Conservation (phyloP, 2,113 vertebrate genomes). For the Istiophorus platypterus region DNA sequence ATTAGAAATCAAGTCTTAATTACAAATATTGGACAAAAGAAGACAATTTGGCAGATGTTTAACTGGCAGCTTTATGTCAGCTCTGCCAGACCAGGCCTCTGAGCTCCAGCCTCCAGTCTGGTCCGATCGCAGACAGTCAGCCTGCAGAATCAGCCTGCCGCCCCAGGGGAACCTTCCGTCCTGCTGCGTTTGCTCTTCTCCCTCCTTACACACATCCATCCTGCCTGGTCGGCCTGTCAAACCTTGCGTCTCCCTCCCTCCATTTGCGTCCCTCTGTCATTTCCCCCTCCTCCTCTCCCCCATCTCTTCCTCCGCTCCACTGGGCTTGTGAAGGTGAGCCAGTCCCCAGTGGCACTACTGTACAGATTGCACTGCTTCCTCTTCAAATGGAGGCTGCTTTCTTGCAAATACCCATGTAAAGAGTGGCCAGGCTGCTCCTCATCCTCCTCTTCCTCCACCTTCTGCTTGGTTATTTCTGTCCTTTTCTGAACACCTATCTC, state of each 20-base stretch:
- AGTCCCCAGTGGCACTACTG: constrained; percentile 70
- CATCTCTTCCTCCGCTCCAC: constrained; percentile 70
- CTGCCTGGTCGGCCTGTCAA: constrained; percentile 69
- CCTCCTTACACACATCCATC: constrained; percentile 73
- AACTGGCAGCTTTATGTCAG: constrained; percentile 48
- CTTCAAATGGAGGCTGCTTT: constrained; percentile 64
- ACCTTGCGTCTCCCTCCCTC: constrained; percentile 29
- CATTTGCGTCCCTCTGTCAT: not conserved
- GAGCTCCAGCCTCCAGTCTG: constrained; percentile 55
- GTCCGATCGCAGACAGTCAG: constrained; percentile 56
- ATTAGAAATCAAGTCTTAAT: constrained; percentile 51
- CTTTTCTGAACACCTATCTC: not conserved
- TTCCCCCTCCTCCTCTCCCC: not conserved
- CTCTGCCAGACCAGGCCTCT: constrained; percentile 51
- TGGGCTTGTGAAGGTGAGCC: constrained; percentile 80
- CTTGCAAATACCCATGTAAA: constrained; percentile 55
- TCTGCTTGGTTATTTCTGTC: constrained; percentile 45
- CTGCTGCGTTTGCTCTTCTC: constrained; percentile 78
- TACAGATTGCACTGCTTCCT: constrained; percentile 78
- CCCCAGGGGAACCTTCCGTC: constrained; percentile 73
- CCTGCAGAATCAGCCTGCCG: constrained; percentile 66
- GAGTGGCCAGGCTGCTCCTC: not conserved
- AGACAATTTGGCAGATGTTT: constrained; percentile 33
- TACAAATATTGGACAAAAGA: constrained; percentile 59
- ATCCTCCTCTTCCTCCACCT: not conserved